phyloP scores from a whole-genome alignment of 2,888 invertebrate genomes.

The Byasa hedistus region DNA sequence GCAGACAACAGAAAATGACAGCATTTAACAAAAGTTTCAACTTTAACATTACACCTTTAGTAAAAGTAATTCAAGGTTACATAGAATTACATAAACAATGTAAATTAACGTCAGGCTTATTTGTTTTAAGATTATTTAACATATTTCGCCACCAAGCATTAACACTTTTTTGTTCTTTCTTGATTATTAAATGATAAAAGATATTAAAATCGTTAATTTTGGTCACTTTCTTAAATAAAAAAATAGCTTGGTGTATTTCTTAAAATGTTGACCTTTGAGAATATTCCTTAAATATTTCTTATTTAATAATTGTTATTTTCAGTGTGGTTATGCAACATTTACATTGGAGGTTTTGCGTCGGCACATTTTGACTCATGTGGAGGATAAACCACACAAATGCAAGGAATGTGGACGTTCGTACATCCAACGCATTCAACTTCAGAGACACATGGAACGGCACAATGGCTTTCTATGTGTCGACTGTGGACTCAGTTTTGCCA shows the following conservation, averaged over 20 bases:
- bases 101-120: not conserved
- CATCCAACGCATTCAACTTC: conserved; percentile 89
- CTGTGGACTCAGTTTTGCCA: conserved; percentile 47
- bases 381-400: conserved; percentile 77
- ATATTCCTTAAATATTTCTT: not conserved
- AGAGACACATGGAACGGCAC: conserved; percentile 88
- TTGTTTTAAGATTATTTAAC: too few relatives aligned
- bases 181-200: too few relatives aligned
- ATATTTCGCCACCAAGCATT: not conserved
- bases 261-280: not conserved
- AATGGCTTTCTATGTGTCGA: conserved; percentile 82
- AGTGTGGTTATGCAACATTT: conserved; percentile 89
- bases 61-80: not conserved
- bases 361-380: conserved; percentile 84
- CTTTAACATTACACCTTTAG: not conserved
- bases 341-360: conserved; percentile 91
- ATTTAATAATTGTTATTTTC: conserved; percentile 34
- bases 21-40: not conserved
- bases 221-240: too few relatives aligned
- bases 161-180: too few relatives aligned
- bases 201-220: too few relatives aligned
- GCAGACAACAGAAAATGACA: not conserved
- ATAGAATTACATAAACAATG: not conserved
- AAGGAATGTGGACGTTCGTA: conserved; percentile 87
- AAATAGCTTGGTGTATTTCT: too few relatives aligned